phyloP scores from a whole-genome alignment of 2,797 vertebrate genomes.

The Lagorchestes hirsutus region DNA sequence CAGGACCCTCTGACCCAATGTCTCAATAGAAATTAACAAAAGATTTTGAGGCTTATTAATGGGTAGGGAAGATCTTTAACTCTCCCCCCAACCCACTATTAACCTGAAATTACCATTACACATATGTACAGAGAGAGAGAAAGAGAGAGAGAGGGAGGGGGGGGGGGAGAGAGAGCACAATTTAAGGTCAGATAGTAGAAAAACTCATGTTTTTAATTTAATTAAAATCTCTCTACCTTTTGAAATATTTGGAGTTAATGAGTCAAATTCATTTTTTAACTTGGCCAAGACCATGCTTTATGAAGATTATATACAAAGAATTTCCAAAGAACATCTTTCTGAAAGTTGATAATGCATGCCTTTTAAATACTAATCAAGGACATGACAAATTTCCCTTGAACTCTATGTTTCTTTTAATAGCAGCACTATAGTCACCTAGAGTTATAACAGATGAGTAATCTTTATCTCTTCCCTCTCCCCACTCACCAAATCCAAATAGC shows the following conservation, averaged over 20 bases:
- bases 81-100: too few species aligned
- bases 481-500: background rate
- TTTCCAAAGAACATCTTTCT: background rate
- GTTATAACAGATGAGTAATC: background rate
- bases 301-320: background rate
- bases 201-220: too few species aligned
- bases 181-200: too few species aligned
- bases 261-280: background rate
- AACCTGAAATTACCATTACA: too few species aligned
- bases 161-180: too few species aligned
- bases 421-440: background rate
- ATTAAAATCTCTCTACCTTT: background rate
- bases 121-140: too few species aligned
- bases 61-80: too few species aligned
- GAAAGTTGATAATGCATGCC: background rate
- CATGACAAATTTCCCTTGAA: background rate
- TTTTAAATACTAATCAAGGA: background rate
- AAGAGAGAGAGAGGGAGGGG: too few species aligned
- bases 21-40: too few species aligned
- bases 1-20: too few species aligned
- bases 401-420: background rate
- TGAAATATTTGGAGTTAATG: background rate
- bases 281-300: background rate
- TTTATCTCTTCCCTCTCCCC: background rate
- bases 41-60: too few species aligned